Base-by-base conservation (phyloP, 2,888 invertebrate species). In the Plusia festucae region DNA sequence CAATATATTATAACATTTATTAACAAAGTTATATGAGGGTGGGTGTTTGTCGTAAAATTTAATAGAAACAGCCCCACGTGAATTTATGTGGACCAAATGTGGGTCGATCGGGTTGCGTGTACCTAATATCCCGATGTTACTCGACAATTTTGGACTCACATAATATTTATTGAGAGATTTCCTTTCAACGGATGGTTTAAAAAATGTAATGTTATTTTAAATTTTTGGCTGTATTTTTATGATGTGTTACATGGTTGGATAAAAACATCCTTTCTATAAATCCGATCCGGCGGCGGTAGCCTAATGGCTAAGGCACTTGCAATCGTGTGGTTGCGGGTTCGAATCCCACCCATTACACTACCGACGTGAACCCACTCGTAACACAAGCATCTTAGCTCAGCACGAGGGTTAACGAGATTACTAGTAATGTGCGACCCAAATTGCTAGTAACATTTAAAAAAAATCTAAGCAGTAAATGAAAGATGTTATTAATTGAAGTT, bases 21-120 rank as follows among this genome's bases (percentile, higher is more conserved):
- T 93, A 94, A 91, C 92, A 93, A 94, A 94, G 93, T 94, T 94
- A 89, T 89, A 91, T 87, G 86, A 89, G 90, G 92, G 91, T 86
- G 82, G 85, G 80, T 90, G 91, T 91, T 91, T 90, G 90, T 90
- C 91, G 89, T 92, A 89, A 93, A 94, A 93, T 93, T 91, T 93
- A 93, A 93, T 93, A 93, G 90, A 89, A 91, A 90, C 91, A 86
- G 84, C 82, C 88, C 84, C 84, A 80, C 76, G 81, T 79, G 90
- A 91, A 92, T 93, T 93, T 92, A 93, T 90, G 90, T 85, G 86
- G 66, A 64, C 66, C 63, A 56, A 69, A 73, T 76, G 76, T 65
- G 87, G 86, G 80, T 82, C 86, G 84, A 90, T 91, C 85, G 87
- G 82, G 64, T 73, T 79, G 78, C 76, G 73, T 11, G 73, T 11